A percentile compares a stretch with the other conserved stretches of the same genome.
Conservation (phyloP, 2,888 invertebrate species). For the Caenorhabditis afra region DNA sequence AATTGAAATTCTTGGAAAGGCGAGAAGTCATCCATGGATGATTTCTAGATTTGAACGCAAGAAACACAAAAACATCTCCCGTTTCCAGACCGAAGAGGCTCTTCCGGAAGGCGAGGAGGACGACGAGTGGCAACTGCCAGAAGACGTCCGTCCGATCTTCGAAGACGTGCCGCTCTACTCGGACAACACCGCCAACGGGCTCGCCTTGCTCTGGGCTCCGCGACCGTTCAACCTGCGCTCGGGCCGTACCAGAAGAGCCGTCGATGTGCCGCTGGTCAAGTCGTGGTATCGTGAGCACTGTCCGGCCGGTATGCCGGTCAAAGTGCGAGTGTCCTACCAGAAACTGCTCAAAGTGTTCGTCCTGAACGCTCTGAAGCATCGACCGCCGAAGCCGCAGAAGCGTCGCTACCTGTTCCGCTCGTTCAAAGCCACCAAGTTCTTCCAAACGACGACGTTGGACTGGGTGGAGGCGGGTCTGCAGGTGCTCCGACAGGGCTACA, state of each 20-base stretch:
- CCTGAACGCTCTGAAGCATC: conserved; percentile 95
- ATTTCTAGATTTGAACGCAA: conserved; percentile 45
- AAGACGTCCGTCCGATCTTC: conserved; percentile 92
- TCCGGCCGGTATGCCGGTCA: conserved; percentile 87
- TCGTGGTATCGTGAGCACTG: conserved; percentile 87
- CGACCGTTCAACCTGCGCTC: conserved; percentile 97
- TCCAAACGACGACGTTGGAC: conserved; percentile 98
- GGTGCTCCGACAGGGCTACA: conserved; percentile 96
- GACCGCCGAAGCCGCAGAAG: conserved; percentile 98
- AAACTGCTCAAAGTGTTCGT: conserved; percentile 98
- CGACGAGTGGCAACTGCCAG: conserved; percentile 93
- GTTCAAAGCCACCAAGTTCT: conserved; percentile 99
- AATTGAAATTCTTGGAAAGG: conserved; percentile 40
- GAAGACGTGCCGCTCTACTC: conserved; percentile 91
- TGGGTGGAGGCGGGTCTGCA: conserved; percentile 99
- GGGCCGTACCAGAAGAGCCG: conserved; percentile 90
- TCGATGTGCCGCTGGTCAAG: conserved; percentile 97
- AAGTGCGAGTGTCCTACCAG: conserved; percentile 98
- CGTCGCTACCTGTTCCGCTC: conserved; percentile 98
- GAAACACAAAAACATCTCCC: too few species aligned
- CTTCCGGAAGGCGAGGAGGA: conserved; percentile 89
- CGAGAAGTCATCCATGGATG: conserved; percentile 41
- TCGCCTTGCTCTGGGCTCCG: conserved; percentile 86
- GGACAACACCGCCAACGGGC: conserved; percentile 96
- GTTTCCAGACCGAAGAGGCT: conserved; percentile 84